Base-by-base conservation (phyloP, 2,113 vertebrate genomes). In the Rynchops niger region DNA sequence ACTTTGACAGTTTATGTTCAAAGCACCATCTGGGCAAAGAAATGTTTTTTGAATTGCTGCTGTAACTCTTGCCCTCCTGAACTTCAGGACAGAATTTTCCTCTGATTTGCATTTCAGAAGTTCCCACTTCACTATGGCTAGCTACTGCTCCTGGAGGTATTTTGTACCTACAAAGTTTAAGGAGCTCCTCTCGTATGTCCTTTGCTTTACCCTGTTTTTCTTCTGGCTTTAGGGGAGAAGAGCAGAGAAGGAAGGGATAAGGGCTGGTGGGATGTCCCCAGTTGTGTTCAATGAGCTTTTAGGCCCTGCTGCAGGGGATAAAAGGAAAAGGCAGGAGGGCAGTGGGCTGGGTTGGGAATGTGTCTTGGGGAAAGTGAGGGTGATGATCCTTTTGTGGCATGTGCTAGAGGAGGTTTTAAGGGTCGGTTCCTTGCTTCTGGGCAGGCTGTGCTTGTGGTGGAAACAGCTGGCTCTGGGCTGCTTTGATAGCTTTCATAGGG, bases 1-100 rank as follows among this genome's bases (percentile, higher is more conserved):
- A 94, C 77, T 96, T 95, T 80, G 93, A 84, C 90, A 82, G 95
- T 96, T 97, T 91, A 90, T 90, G 93, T 97, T 96, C 56, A 72
- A 97, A 82, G 47, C 55, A 90, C 94, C 88, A 97, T 97, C 95
- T 96, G 80, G 77, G 79, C 53, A 96, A 95, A 86, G 30, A 90
- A 87, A 59, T 87, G 49, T 58, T 97, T 91, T 94, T 50, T 0
- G 0, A 77, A 93, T 82, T 82, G 32, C 52, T 92, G 45, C 63
- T 92, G 82, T 96, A 97, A 97, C 82, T 96, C 92, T 88, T 83
- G 69, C 89, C 47, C 94, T 96, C 26, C 93, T 96, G 85, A 93
- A 80, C 90, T 90, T 96, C 67, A 76, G 83, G 90, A 58, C 61
- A 92, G 49, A 62, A 56, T 91, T 91, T 70, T 92, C 47, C 34